A percentile compares a stretch with the other conserved stretches of the same genome.
Evolutionary conservation across 2,113 vertebrate genomes (phyloP).

Genomic region (Oenanthe melanoleuca): DNA sequence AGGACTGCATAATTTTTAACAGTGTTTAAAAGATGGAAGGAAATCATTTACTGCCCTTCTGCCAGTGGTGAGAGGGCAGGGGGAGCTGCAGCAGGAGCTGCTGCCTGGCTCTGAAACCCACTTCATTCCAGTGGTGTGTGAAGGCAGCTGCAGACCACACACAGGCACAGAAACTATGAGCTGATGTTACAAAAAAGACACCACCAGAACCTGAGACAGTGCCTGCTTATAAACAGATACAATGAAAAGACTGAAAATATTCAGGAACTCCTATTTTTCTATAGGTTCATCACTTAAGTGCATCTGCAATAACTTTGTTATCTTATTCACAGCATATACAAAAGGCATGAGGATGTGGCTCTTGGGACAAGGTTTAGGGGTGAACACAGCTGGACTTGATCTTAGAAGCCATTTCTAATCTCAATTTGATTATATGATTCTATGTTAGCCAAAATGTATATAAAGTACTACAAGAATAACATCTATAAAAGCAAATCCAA

Average conservation of each 20-base stretch:
- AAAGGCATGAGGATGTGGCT: neutral
- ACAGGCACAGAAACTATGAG: neutral
- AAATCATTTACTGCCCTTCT: neutral
- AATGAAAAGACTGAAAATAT: neutral
- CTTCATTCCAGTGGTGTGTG: neutral
- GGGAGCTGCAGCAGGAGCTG: neutral
- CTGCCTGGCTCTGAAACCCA: neutral
- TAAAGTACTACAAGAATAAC: neutral
- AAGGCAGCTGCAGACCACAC: neutral
- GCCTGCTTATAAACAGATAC: neutral
- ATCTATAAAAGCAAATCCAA: neutral
- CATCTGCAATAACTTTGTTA: neutral
- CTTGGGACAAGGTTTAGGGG: neutral
- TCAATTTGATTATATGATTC: neutral
- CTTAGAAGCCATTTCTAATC: neutral
- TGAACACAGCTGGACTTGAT: neutral
- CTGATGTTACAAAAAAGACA: neutral
- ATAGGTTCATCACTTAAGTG: neutral
- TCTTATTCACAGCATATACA: neutral
- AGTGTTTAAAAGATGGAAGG: neutral
- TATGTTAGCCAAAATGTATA: neutral
- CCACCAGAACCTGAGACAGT: neutral
- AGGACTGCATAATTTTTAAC: neutral
- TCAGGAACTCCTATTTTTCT: neutral
- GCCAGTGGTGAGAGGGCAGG: neutral